Percentiles rank a stretch among this genome's conserved stretches.
Evolutionary conservation across 2,113 vertebrate species (phyloP).

Genomic region (Rhinolophus ferrumequinum): DNA sequence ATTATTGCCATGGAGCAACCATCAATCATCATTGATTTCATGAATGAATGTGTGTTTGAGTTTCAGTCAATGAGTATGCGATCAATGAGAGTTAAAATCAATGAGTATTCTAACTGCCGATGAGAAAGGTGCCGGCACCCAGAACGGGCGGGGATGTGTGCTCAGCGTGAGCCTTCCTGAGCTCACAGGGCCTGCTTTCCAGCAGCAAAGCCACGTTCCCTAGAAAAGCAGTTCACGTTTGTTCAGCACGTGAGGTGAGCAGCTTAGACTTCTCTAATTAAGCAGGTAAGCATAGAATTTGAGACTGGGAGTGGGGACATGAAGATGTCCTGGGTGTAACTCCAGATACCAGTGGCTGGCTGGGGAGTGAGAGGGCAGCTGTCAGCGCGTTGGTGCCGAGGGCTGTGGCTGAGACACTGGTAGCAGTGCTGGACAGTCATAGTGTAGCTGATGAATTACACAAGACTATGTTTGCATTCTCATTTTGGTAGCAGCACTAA

Average conservation of each 20-base stretch:
- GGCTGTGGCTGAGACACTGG: neutral
- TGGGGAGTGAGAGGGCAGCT: neutral
- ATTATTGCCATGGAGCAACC: neutral
- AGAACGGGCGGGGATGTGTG: neutral
- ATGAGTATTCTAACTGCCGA: neutral
- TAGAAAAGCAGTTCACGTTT: neutral
- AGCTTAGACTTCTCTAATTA: neutral
- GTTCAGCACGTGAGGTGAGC: neutral
- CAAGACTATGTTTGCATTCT: neutral
- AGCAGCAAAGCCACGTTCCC: neutral
- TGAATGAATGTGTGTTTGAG: neutral
- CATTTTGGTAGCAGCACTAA: neutral
- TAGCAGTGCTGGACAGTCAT: neutral
- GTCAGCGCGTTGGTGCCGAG: accelerated
- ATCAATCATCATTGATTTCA: neutral
- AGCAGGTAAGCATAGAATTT: accelerated
- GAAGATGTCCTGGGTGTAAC: neutral
- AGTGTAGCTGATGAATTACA: neutral
- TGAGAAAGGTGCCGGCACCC: neutral
- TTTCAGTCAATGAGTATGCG: neutral
- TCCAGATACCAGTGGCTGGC: neutral
- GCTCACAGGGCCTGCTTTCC: neutral
- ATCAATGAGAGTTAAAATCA: neutral
- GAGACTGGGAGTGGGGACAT: neutral
- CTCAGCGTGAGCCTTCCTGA: accelerated